Evolutionary conservation across 2,113 vertebrate genomes (phyloP).

Genomic region (Theristicus caerulescens): DNA sequence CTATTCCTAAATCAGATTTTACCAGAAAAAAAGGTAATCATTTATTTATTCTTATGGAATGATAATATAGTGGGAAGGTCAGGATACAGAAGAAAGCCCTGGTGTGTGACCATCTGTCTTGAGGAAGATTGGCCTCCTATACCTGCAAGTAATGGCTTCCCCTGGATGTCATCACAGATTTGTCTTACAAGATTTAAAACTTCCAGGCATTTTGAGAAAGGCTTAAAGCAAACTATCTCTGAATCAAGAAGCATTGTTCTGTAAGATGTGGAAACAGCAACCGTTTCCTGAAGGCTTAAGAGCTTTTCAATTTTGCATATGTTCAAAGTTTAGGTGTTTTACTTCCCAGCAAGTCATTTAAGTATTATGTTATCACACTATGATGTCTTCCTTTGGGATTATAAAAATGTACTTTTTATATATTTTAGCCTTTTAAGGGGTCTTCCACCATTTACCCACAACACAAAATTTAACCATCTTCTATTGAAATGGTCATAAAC

Average conservation of each 20-base stretch:
- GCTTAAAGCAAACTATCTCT: neutral
- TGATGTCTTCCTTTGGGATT: constrained; percentile 27
- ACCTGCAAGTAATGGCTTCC: neutral
- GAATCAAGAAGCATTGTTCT: neutral
- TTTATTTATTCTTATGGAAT: neutral
- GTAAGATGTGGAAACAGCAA: neutral
- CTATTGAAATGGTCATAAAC: constrained; percentile 21
- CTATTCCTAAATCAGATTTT: neutral
- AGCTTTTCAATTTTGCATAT: neutral
- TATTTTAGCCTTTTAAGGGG: constrained; percentile 42
- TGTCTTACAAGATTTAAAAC: neutral
- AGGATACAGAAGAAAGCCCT: neutral
- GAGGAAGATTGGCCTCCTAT: neutral
- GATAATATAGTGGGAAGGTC: neutral
- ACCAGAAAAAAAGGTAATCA: neutral
- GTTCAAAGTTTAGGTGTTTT: constrained; percentile 37
- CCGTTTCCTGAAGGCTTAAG: neutral
- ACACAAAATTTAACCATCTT: neutral
- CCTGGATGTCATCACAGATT: neutral
- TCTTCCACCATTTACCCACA: neutral
- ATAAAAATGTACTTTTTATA: constrained; percentile 54
- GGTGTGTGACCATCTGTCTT: neutral
- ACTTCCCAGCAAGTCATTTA: constrained; percentile 2
- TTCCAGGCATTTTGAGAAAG: neutral
- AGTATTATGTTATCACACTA: constrained; percentile 36